Conservation (phyloP, 2,113 vertebrate species). For the Paraplagusia blochii region DNA sequence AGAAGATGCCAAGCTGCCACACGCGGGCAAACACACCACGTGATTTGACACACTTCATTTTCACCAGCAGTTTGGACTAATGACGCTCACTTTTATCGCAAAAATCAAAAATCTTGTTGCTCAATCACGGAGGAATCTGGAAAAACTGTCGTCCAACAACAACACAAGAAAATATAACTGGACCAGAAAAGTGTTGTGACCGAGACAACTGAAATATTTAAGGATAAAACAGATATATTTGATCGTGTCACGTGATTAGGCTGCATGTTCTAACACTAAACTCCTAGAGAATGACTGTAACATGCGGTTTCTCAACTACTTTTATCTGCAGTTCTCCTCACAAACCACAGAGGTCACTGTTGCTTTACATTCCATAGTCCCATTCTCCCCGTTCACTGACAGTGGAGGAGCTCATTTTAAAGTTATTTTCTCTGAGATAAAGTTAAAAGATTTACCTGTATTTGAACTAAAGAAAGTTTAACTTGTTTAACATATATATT, state of each 20-base stretch:
- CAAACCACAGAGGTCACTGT: conserved; percentile 80
- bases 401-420: neutral
- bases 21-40: conserved; percentile 3
- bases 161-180: no score
- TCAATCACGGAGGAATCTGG: no score
- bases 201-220: neutral
- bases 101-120: no score
- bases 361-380: conserved; percentile 70
- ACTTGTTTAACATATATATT: no score
- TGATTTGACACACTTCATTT: neutral
- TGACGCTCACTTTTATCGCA: no score
- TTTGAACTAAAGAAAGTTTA: no score
- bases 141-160: no score
- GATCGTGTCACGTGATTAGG: neutral
- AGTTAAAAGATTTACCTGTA: neutral
- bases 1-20: conserved; percentile 13
- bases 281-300: neutral
- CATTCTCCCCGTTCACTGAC: neutral
- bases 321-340: conserved; percentile 57
- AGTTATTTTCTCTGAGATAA: conserved; percentile 7
- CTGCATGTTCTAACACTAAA: no score
- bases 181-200: no score
- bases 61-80: no score
- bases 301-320: neutral
- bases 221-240: neutral